These are phyloP conservation scores for Eurytoma californica DNA, from an alignment of 2,888 invertebrate genomes.

Conservation along the genomic window DNA sequence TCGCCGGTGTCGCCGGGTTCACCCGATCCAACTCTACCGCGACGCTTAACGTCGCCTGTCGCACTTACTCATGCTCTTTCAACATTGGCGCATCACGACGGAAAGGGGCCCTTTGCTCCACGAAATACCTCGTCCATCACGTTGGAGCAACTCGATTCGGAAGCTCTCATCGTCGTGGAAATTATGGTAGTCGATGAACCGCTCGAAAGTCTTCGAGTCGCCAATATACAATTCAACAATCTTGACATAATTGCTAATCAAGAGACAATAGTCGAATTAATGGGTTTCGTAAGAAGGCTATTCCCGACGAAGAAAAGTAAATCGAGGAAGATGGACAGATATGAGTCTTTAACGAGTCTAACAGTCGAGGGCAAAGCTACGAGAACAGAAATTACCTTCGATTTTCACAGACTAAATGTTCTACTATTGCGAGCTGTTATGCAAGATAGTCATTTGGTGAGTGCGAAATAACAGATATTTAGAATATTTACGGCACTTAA, in stretches of 20 bases:
- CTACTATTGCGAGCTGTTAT: slow-evolving; percentile 88
- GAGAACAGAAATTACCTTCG: slow-evolving; percentile 90
- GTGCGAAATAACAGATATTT: background rate
- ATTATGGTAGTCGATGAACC: slow-evolving; percentile 82
- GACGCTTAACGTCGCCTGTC: slow-evolving; percentile 77
- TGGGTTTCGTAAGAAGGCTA: slow-evolving; percentile 90
- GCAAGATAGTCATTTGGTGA: slow-evolving; percentile 81
- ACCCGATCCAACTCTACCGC: slow-evolving; percentile 77
- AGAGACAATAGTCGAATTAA: slow-evolving; percentile 94
- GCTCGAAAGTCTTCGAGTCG: slow-evolving; percentile 78
- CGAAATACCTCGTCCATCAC: slow-evolving; percentile 66
- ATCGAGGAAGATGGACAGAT: slow-evolving; percentile 61
- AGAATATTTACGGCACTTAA: background rate
- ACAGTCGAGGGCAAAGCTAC: slow-evolving; percentile 65
- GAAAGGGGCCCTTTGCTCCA: slow-evolving; percentile 64
- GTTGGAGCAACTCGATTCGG: slow-evolving; percentile 77
- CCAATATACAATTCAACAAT: slow-evolving; percentile 94
- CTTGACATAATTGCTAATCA: slow-evolving; percentile 97
- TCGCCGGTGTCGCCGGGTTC: slow-evolving; percentile 88
- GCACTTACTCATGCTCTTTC: slow-evolving; percentile 78
- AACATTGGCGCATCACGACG: slow-evolving; percentile 73
- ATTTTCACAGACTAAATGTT: slow-evolving; percentile 94
- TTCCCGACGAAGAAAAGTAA: slow-evolving; percentile 73
- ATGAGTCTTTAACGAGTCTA: slow-evolving; percentile 67
- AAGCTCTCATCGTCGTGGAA: slow-evolving; percentile 88